Percentiles rank a stretch among this genome's conserved stretches.
Evolutionary conservation across 2,797 vertebrate species (phyloP).

Genomic region (Chrysocyon brachyurus): DNA sequence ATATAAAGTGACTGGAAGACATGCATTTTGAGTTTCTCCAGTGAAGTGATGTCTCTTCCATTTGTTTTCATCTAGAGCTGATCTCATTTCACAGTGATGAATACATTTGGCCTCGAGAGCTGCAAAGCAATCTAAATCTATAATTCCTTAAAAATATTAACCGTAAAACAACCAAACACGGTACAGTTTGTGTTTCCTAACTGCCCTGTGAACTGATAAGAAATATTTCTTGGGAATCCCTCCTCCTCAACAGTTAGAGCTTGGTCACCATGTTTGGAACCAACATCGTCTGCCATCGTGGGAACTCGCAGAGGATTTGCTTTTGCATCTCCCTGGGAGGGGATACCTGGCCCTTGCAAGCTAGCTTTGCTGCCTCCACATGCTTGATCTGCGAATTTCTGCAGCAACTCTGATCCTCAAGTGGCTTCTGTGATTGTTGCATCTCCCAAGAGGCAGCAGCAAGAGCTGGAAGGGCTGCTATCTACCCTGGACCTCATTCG

Average conservation of each 20-base stretch:
- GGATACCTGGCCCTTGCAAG: fast-evolving
- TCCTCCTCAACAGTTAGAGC: neutral
- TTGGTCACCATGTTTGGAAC: neutral
- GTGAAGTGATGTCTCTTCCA: neutral
- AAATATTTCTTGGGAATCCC: neutral
- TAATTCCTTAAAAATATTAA: slow-evolving; percentile 5
- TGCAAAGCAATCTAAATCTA: neutral
- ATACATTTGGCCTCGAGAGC: neutral
- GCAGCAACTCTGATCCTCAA: neutral
- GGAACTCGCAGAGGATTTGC: fast-evolving
- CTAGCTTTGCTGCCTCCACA: fast-evolving
- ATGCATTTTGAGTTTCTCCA: neutral
- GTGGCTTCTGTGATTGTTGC: neutral
- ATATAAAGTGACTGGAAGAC: neutral
- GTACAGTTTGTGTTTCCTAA: neutral
- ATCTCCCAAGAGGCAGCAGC: neutral
- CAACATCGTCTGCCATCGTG: fast-evolving
- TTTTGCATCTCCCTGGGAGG: fast-evolving
- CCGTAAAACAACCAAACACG: neutral
- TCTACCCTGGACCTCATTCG: fast-evolving
- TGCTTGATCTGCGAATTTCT: neutral
- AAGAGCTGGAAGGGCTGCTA: neutral
- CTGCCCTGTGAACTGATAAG: neutral
- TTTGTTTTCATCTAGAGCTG: neutral
- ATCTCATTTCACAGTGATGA: neutral